Base-by-base conservation (phyloP, 2,888 invertebrate genomes). In the Teinopalpus imperialis region DNA sequence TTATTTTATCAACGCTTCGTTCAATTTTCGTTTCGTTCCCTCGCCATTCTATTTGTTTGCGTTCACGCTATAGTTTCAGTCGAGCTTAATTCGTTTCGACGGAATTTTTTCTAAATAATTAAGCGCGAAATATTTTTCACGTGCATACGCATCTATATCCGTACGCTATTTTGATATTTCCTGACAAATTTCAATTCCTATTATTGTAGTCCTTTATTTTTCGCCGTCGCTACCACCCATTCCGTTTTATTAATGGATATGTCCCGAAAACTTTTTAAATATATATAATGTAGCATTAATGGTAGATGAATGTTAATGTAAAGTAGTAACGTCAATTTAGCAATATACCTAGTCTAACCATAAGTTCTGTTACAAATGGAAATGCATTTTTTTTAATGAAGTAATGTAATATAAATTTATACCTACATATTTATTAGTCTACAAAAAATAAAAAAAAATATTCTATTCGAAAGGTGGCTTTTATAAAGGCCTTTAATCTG, bases 1-100 rank as follows among this genome's bases (percentile, higher is more conserved):
- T 87, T 87, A 86, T 88, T 88, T 86, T 80, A 82, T 86, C 87
- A 86, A 83, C 86, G 86, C 79, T 79, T 69, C 74, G 80, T 82
- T 83, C 82, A 86, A 87, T 86, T 85, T 85, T 81, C 86, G 69
- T 82, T 75, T 74, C 81, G 77, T 71, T 82, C 72, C 67, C 69
- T 76, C 69, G 75, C 67, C 58, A 67, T 74, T 76, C 72, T 75
- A 74, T 81, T 83, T 85, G 76, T 77, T 82, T 74, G 71, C 67
- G 58, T 81, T 75, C 67, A 63, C 59, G 63, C 74, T 78, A 74
- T 71, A 66, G 61, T 58, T 68, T 67, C 67, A 57, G 59, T 66
- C 64, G 59, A 63, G 68, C 65, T 74, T 73, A 74, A 57, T 61
- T 63, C 61, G 58, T 58, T 61, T 51, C 48, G n/a, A 46, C 39